Evolutionary conservation across 2,113 vertebrate genomes (phyloP).

Genomic region (Phainopepla nitens): DNA sequence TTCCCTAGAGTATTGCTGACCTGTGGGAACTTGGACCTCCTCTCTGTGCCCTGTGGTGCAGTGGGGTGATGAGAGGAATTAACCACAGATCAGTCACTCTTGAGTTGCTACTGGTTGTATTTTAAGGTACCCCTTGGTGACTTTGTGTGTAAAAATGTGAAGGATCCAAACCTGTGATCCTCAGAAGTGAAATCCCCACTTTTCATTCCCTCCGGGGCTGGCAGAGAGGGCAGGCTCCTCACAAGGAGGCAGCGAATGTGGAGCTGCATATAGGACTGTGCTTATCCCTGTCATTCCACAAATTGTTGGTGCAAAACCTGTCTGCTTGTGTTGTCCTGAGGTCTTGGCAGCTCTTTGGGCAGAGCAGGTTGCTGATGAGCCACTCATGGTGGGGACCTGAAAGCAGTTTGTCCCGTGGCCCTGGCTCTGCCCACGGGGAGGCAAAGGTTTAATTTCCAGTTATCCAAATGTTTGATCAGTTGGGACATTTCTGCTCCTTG

Average conservation of each 20-base stretch:
- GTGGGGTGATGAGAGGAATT: neutral
- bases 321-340: too few relatives aligned
- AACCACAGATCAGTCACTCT: neutral
- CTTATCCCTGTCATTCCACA: neutral
- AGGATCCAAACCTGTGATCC: neutral
- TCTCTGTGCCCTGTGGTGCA: rapidly evolving
- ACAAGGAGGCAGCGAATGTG: rapidly evolving
- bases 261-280: neutral
- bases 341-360: neutral
- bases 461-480: neutral
- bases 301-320: rapidly evolving
- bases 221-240: rapidly evolving
- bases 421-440: neutral
- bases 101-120: neutral
- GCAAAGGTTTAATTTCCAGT: neutral
- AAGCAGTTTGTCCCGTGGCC: neutral
- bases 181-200: neutral
- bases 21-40: neutral
- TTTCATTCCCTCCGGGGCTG: neutral
- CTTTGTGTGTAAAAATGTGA: neutral
- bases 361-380: neutral
- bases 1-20: neutral
- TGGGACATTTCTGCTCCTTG: rapidly evolving
- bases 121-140: neutral
- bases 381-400: neutral